phyloP scores from a whole-genome alignment of 2,888 invertebrate species.

The Acrobasis suavella region DNA sequence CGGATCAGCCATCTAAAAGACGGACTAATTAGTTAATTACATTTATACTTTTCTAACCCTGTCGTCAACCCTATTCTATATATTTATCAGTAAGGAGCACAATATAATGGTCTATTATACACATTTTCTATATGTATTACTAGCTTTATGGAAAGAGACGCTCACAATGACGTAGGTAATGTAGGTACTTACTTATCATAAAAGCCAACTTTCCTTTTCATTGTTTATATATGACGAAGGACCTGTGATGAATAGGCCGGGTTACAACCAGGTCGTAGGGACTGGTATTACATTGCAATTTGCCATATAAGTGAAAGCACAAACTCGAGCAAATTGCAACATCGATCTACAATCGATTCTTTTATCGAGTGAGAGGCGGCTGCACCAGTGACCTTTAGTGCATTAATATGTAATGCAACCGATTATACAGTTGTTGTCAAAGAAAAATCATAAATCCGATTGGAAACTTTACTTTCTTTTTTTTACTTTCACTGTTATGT shows the following conservation, averaged over 20 bases:
- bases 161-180: too few relatives aligned
- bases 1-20: too few relatives aligned
- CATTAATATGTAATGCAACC: conserved; percentile 10
- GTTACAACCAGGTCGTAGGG: conserved; percentile 9
- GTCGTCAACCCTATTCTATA: too few relatives aligned
- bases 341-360: not conserved
- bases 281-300: not conserved
- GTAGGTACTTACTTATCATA: too few relatives aligned
- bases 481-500: not conserved
- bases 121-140: too few relatives aligned
- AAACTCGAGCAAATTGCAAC: conserved; percentile 20
- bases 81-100: too few relatives aligned
- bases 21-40: too few relatives aligned
- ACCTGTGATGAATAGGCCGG: conserved; percentile 12
- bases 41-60: too few relatives aligned
- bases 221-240: not conserved
- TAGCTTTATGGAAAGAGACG: too few relatives aligned
- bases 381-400: conserved; percentile 14
- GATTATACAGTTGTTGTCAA: conserved; percentile 11
- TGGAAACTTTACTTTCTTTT: not conserved
- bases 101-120: too few relatives aligned
- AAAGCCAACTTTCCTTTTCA: not conserved
- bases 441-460: conserved; percentile 16
- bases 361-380: conserved; percentile 18
- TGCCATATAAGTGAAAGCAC: conserved; percentile 10